These are phyloP conservation scores for Labroides dimidiatus DNA, from an alignment of 2,797 vertebrate genomes.

Conservation along the genomic window DNA sequence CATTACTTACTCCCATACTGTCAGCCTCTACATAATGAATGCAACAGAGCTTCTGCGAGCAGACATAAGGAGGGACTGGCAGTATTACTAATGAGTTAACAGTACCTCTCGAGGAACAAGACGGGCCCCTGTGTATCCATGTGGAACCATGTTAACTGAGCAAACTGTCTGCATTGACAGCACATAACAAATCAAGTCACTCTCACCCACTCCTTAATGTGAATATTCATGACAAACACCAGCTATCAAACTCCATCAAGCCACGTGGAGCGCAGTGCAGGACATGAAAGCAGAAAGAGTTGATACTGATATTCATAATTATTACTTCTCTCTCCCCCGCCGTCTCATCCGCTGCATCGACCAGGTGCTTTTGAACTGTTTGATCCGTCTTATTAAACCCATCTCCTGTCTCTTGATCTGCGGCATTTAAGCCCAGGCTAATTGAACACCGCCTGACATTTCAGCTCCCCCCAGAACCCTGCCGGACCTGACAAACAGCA, in stretches of 20 bases:
- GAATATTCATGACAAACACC: conserved; percentile 45
- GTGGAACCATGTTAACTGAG: conserved; percentile 35
- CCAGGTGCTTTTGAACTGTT: conserved; percentile 54
- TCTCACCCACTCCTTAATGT: neutral
- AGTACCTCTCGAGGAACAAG: neutral
- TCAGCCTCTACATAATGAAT: conserved; percentile 3
- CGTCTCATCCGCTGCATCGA: conserved; percentile 29
- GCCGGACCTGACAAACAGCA: conserved; percentile 65
- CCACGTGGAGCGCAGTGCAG: conserved; percentile 5
- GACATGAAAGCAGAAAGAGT: conserved; percentile 38
- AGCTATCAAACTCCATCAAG: conserved; percentile 32
- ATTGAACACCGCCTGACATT: conserved; percentile 76
- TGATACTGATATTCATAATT: conserved; percentile 43
- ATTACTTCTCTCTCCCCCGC: conserved; percentile 5
- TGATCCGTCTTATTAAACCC: conserved; percentile 62
- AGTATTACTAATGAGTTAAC: conserved; percentile 30
- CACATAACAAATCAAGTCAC: conserved; percentile 26
- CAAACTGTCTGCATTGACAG: conserved; percentile 25
- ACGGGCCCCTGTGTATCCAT: conserved; percentile 9
- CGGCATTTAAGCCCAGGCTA: conserved; percentile 65
- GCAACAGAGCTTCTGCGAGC: conserved; percentile 7
- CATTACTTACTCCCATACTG: neutral
- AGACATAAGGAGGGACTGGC: neutral
- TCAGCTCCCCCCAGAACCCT: conserved; percentile 44
- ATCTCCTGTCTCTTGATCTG: conserved; percentile 56